phyloP scores from a whole-genome alignment of 2,888 invertebrate genomes.

The Campoletis raptor region DNA sequence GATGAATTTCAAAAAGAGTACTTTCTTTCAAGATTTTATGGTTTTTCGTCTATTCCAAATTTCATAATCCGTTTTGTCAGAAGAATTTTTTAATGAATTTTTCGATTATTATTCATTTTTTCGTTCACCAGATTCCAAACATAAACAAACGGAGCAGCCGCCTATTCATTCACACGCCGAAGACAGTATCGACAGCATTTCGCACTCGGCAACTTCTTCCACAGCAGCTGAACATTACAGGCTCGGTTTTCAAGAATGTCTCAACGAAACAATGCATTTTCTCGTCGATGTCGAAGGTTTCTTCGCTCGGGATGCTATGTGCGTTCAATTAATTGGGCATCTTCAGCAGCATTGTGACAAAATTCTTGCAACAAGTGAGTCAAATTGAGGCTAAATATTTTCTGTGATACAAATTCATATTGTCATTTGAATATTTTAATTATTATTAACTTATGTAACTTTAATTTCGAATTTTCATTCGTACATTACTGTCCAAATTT shows the following conservation, averaged over 20 bases:
- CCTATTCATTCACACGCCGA: constrained; percentile 82
- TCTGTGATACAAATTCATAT: neutral
- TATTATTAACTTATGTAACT: neutral
- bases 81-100: neutral
- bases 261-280: constrained; percentile 95
- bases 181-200: constrained; percentile 82
- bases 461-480: neutral
- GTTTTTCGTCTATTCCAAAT: neutral
- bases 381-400: neutral
- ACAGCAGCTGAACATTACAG: constrained; percentile 87
- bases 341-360: constrained; percentile 93
- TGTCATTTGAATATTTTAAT: neutral
- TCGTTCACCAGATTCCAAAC: constrained; percentile 77
- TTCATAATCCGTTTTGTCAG: neutral
- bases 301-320: constrained; percentile 92
- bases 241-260: constrained; percentile 96
- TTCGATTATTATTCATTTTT: constrained; percentile 31
- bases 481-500: neutral
- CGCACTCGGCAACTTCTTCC: constrained; percentile 78
- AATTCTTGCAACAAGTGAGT: constrained; percentile 85
- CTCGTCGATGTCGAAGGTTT: constrained; percentile 94
- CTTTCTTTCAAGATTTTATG: neutral
- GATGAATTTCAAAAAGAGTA: neutral
- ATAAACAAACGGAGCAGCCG: constrained; percentile 71
- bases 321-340: constrained; percentile 92